Evolutionary conservation across 2,888 invertebrate species (phyloP), one percentile per base, ranked within the genome.

Genomic region (Automeris io): DNA sequence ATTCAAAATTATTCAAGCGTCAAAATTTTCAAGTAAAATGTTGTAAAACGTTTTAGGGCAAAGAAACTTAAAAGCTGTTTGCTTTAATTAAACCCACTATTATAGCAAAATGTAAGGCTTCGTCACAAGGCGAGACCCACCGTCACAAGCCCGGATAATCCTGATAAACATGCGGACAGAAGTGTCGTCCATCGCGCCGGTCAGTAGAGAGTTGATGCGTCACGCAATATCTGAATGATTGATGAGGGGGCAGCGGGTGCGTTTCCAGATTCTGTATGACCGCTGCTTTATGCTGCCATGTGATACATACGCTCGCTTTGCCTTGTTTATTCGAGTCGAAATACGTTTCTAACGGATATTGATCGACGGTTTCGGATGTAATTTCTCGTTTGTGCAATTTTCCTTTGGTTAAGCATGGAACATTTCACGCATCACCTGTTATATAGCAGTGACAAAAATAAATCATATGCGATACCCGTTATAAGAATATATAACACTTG

Each of bases 141-240:
- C 23, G 23, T 16, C 29, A 29, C 8, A 29, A 37, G 21, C 37
- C 23, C 23, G 11, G 24, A 32, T 47, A 58, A 53, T 47, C 54
- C 45, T 41, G 52, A 54, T 57, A 52, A 40, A 40, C 36, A 40
- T 61, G 67, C 64, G 65, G 68, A 73, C 69, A 66, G 65, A 61
- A 62, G 61, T 66, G 62, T 70, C 61, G 55, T 52, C 52, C 56
- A 61, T 70, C 64, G 71, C 72, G 73, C 67, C 71, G 29, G 29
- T 16, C 29, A 29, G 29, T 29, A 8, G 29, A 29, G 29, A 72
- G 66, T 72, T 75, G 73, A 70, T 71, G 73, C 68, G 78, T 77
- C 76, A 79, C 72, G 73, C 75, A 73, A 76, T 77, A 79, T 77
- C 72, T 23, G 23, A 37, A 37, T 37, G 37, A 37, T 37, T 37